Percentiles rank a stretch among this genome's conserved stretches.
Evolutionary conservation across 2,888 invertebrate genomes (phyloP).

Genomic region (Palloptera scutellata): DNA sequence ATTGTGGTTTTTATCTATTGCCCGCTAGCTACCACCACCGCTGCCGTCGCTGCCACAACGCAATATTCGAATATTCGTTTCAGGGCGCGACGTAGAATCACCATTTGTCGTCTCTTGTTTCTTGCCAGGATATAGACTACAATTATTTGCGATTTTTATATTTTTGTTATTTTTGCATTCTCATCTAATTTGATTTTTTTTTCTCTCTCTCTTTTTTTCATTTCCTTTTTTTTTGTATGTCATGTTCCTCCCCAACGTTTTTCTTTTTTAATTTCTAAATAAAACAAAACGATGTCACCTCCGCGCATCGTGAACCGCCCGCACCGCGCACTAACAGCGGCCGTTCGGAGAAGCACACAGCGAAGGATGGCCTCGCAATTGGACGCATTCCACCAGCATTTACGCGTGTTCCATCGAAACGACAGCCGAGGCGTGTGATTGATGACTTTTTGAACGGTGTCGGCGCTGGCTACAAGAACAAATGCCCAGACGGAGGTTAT

Average conservation of each 20-base stretch:
- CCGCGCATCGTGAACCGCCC: neutral
- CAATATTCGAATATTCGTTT: too few relatives aligned
- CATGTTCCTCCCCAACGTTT: constrained; percentile 23
- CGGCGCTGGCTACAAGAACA: constrained; percentile 63
- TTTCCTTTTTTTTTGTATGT: neutral
- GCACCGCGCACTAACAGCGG: constrained; percentile 62
- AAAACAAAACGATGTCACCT: neutral
- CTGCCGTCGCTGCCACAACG: too few relatives aligned
- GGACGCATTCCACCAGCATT: constrained; percentile 76
- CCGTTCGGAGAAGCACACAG: constrained; percentile 68
- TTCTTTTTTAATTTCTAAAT: neutral
- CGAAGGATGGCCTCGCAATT: constrained; percentile 63
- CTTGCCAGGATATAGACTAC: constrained; percentile 6
- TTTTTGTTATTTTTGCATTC: neutral
- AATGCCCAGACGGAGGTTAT: constrained; percentile 33
- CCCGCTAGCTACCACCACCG: too few relatives aligned
- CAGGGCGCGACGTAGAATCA: too few relatives aligned
- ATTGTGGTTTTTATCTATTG: too few relatives aligned
- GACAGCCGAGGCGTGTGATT: constrained; percentile 75
- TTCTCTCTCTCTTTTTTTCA: neutral
- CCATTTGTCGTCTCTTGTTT: too few relatives aligned
- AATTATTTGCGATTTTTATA: neutral
- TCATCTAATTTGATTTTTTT: constrained; percentile 16
- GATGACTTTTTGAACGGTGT: constrained; percentile 67
- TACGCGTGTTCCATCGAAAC: constrained; percentile 79